phyloP scores from a whole-genome alignment of 2,888 invertebrate species.

The Leucophora obtusa region DNA sequence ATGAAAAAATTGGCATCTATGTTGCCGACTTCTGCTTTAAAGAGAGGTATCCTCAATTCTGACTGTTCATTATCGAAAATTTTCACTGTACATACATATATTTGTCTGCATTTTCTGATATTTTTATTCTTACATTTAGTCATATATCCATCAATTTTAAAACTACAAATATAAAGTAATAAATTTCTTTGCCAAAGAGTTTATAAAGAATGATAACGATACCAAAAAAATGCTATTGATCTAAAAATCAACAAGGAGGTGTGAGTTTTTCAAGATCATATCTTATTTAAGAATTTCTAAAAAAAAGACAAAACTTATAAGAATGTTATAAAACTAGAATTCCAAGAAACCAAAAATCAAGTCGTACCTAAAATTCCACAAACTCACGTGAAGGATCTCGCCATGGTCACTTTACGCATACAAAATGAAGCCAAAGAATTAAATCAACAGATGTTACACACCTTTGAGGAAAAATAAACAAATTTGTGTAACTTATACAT shows the following conservation, averaged over 20 bases:
- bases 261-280: conserved; percentile 16
- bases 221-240: background rate
- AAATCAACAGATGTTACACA: conserved; percentile 51
- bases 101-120: too few relatives aligned
- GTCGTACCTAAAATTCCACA: background rate
- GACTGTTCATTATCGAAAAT: too few relatives aligned
- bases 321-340: background rate
- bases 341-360: conserved; percentile 7
- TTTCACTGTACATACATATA: too few relatives aligned
- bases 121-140: background rate
- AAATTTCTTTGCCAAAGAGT: background rate
- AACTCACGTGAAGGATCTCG: conserved; percentile 14
- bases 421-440: background rate
- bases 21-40: too few relatives aligned
- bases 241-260: conserved; percentile 19
- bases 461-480: conserved; percentile 40
- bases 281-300: background rate
- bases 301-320: background rate
- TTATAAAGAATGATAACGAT: background rate
- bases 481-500: conserved; percentile 27
- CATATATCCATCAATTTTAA: background rate
- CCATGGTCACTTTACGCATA: background rate
- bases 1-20: too few relatives aligned
- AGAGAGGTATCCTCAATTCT: too few relatives aligned
- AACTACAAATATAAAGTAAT: background rate